phyloP scores from a whole-genome alignment of 2,113 vertebrate species.

The Oncorhynchus clarkii region DNA sequence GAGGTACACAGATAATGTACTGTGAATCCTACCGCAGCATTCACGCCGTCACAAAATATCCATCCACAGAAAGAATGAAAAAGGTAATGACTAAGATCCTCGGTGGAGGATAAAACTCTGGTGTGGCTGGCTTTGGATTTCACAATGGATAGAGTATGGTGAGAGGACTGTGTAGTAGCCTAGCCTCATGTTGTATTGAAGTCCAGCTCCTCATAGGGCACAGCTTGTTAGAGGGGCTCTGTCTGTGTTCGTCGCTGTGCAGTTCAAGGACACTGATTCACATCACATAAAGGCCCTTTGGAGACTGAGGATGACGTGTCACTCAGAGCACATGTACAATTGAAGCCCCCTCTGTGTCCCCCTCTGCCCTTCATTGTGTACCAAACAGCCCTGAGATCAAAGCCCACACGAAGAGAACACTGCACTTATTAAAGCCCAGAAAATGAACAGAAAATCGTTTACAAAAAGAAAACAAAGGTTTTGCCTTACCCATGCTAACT shows the following conservation, averaged over 20 bases:
- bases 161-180: constrained; percentile 38
- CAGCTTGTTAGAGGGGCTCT: constrained; percentile 42
- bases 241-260: constrained; percentile 48
- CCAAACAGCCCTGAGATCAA: constrained; percentile 32
- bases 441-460: constrained; percentile 5
- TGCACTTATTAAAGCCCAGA: constrained; percentile 36
- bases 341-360: constrained; percentile 52
- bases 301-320: constrained; percentile 66
- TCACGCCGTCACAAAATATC: constrained; percentile 46
- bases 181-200: constrained; percentile 39
- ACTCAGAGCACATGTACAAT: constrained; percentile 64
- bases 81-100: constrained; percentile 14
- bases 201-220: constrained; percentile 1
- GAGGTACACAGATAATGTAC: constrained; percentile 55
- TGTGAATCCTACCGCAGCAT: constrained; percentile 40
- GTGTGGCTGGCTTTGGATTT: constrained; percentile 14
- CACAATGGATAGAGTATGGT: constrained; percentile 37
- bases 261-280: constrained; percentile 78
- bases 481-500: constrained; percentile 45
- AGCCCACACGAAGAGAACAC: constrained; percentile 10
- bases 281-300: constrained; percentile 59
- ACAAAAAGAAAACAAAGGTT: constrained; percentile 37
- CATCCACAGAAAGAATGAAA: background rate
- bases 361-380: constrained; percentile 62
- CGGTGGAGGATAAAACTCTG: constrained; percentile 17